These are phyloP conservation scores for Clarias fuscus DNA, from an alignment of 2,797 vertebrate species.

Conservation along the genomic window DNA sequence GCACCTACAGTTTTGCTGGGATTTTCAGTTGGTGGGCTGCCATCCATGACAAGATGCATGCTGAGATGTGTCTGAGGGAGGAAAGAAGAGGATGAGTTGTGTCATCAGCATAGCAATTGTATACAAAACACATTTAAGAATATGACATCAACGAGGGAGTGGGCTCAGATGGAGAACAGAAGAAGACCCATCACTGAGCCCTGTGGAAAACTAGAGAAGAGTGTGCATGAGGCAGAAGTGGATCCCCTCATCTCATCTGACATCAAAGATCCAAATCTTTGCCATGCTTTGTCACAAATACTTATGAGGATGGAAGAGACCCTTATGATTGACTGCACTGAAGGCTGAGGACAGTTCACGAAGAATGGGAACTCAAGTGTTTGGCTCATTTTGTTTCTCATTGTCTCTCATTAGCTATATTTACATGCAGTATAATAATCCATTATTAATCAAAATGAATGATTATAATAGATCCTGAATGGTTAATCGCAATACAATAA, in stretches of 20 bases:
- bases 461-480: neutral
- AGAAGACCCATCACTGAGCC: no score
- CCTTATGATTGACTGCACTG: neutral
- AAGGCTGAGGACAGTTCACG: neutral
- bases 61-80: neutral
- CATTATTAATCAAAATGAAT: neutral
- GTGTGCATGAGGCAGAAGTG: neutral
- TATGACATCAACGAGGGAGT: neutral
- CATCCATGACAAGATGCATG: neutral
- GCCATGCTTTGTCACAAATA: neutral
- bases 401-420: neutral
- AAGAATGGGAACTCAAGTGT: neutral
- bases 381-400: neutral
- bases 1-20: neutral
- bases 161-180: neutral
- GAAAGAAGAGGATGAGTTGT: slow-evolving; percentile 1
- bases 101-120: neutral
- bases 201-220: neutral
- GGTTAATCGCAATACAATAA: neutral
- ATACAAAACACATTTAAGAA: neutral
- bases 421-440: neutral
- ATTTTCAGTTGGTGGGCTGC: slow-evolving; percentile 11
- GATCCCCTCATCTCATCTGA: neutral
- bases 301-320: no score
- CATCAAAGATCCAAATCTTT: neutral